phyloP scores from a whole-genome alignment of 2,888 invertebrate genomes.

The Drosophila helvetica region DNA sequence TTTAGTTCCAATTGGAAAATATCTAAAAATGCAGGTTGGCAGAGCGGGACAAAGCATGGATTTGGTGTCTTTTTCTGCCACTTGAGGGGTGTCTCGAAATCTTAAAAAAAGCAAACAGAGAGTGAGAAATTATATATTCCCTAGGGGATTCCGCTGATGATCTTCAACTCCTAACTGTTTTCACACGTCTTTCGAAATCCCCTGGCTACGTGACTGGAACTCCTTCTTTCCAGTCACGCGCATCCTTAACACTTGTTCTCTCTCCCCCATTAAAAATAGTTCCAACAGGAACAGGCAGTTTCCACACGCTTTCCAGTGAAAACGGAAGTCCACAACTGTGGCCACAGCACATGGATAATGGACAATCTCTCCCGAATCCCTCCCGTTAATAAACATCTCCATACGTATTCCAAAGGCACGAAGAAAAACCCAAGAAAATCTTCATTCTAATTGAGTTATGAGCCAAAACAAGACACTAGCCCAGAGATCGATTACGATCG shows the following conservation, averaged over 20 bases:
- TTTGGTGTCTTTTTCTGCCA: too few relatives aligned
- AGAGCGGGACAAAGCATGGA: too few relatives aligned
- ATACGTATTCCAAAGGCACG: conserved; percentile 37
- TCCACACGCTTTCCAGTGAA: conserved; percentile 62
- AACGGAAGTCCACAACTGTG: conserved; percentile 60
- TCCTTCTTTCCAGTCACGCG: conserved; percentile 58
- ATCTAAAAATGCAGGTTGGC: too few relatives aligned
- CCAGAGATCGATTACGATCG: conserved; percentile 72
- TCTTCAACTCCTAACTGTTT: neutral
- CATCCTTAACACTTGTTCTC: conserved; percentile 75
- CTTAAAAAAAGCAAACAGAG: neutral
- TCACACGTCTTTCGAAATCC: conserved; percentile 9
- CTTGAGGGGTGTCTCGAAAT: neutral
- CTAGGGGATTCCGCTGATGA: neutral
- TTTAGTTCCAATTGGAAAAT: neutral
- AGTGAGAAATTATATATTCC: neutral
- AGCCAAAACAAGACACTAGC: conserved; percentile 61
- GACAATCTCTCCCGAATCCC: neutral
- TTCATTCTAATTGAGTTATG: conserved; percentile 73
- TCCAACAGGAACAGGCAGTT: conserved; percentile 58
- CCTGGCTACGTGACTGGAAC: conserved; percentile 28
- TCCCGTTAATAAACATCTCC: conserved; percentile 60
- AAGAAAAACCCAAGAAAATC: conserved; percentile 23
- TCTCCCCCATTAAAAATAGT: too few relatives aligned
- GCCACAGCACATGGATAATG: conserved; percentile 35